phyloP scores from a whole-genome alignment of 2,797 vertebrate species.

The Silurus lanzhouensis region DNA sequence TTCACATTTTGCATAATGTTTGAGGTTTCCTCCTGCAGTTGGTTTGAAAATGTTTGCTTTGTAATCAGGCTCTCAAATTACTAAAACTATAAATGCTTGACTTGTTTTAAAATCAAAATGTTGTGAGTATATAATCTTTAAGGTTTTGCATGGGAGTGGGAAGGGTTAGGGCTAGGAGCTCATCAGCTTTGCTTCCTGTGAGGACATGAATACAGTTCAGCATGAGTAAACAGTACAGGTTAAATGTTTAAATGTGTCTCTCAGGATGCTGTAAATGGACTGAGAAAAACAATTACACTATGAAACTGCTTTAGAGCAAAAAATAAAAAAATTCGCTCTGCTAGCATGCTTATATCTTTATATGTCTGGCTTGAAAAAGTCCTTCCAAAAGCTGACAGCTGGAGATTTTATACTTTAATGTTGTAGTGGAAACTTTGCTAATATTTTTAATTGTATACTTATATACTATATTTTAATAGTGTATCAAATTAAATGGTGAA shows the following conservation, averaged over 20 bases:
- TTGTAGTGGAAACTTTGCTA: not conserved
- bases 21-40: not conserved
- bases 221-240: not conserved
- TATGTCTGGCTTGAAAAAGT: not conserved
- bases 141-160: not conserved
- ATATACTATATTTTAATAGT: too few relatives aligned
- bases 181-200: not conserved
- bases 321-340: not conserved
- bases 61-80: not conserved
- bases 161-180: not conserved
- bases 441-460: not conserved
- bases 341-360: not conserved
- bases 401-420: not conserved
- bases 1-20: conserved; percentile 10
- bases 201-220: conserved; percentile 1
- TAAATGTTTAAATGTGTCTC: not conserved
- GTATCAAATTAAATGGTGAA: too few relatives aligned
- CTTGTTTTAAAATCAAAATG: not conserved
- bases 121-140: conserved; percentile 6
- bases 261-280: not conserved
- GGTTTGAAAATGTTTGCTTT: not conserved
- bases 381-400: not conserved
- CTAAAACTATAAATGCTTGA: not conserved
- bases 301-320: not conserved
- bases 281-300: not conserved